Evolutionary conservation across 2,888 invertebrate genomes (phyloP).

Genomic region (Unio delphinus): DNA sequence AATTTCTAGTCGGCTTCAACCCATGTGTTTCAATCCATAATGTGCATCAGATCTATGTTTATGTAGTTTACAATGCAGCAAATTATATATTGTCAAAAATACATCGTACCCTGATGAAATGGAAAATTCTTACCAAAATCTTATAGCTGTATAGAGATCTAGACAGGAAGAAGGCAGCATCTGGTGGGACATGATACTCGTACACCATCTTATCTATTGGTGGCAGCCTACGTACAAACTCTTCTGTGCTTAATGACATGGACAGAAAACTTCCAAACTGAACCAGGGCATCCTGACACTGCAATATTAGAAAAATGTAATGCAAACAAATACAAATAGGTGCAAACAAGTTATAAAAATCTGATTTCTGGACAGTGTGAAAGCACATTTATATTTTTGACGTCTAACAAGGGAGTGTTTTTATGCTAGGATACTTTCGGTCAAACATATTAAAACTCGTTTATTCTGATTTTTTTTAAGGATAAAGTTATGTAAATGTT

Average conservation of each 20-base stretch:
- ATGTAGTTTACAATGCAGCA: neutral
- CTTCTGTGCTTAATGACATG: slow-evolving; percentile 92
- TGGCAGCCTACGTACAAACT: slow-evolving; percentile 90
- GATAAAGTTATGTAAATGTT: too few relatives aligned
- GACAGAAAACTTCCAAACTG: slow-evolving; percentile 98
- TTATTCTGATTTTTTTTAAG: too few relatives aligned
- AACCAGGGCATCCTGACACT: slow-evolving; percentile 98
- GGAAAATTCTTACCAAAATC: slow-evolving; percentile 79
- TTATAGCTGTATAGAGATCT: slow-evolving; percentile 90
- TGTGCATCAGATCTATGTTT: neutral
- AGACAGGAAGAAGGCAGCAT: slow-evolving; percentile 97
- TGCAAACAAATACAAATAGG: too few relatives aligned
- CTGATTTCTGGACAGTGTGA: too few relatives aligned
- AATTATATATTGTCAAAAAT: neutral
- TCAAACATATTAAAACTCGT: too few relatives aligned
- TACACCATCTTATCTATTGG: slow-evolving; percentile 89
- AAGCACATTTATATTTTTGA: too few relatives aligned
- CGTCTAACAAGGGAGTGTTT: too few relatives aligned
- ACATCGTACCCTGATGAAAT: neutral
- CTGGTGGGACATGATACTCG: slow-evolving; percentile 94
- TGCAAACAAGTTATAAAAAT: too few relatives aligned
- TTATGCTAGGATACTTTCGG: too few relatives aligned
- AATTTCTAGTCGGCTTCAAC: too few relatives aligned
- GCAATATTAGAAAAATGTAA: slow-evolving; percentile 62
- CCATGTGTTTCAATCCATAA: neutral